Evolutionary conservation across 2,888 invertebrate species (phyloP).

Genomic region (Drosophila dives): DNA sequence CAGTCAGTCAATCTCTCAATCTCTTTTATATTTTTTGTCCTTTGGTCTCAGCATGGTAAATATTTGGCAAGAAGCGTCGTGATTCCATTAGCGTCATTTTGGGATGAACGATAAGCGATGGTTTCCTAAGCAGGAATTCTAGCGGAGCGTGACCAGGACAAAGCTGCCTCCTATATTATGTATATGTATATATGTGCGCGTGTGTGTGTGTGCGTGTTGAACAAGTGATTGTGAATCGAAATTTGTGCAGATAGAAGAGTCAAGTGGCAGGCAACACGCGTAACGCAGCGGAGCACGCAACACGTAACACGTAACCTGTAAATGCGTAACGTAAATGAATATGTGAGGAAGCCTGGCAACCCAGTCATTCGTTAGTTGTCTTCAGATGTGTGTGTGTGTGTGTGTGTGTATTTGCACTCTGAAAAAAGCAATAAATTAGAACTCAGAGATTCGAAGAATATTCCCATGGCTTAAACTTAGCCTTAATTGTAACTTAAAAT

Average conservation of each 20-base stretch:
- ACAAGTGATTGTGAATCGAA: constrained; percentile 24
- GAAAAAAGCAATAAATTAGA: background rate
- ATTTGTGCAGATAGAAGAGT: constrained; percentile 20
- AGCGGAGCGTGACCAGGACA: constrained; percentile 41
- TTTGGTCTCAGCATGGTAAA: constrained; percentile 10
- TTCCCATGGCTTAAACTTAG: background rate
- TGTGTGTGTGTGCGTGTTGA: constrained; percentile 2
- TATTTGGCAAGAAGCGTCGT: constrained; percentile 32
- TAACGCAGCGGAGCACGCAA: constrained; percentile 18
- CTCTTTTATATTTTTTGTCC: background rate
- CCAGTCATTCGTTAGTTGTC: background rate
- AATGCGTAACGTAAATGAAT: constrained; percentile 26
- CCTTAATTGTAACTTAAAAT: background rate
- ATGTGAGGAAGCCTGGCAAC: constrained; percentile 26
- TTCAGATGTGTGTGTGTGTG: constrained; percentile 1
- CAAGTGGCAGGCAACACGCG: constrained; percentile 51
- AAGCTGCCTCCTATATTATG: constrained; percentile 17
- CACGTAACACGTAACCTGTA: constrained; percentile 40
- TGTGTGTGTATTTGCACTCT: constrained; percentile 17
- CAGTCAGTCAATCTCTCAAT: background rate
- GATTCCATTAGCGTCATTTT: constrained; percentile 57
- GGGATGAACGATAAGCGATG: constrained; percentile 19
- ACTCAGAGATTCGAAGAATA: background rate
- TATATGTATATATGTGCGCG: background rate
- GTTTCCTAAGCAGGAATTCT: constrained; percentile 15